A percentile compares a stretch with the other conserved stretches of the same genome.
Evolutionary conservation across 2,113 vertebrate genomes (phyloP).

Genomic region (Nipponia nippon): DNA sequence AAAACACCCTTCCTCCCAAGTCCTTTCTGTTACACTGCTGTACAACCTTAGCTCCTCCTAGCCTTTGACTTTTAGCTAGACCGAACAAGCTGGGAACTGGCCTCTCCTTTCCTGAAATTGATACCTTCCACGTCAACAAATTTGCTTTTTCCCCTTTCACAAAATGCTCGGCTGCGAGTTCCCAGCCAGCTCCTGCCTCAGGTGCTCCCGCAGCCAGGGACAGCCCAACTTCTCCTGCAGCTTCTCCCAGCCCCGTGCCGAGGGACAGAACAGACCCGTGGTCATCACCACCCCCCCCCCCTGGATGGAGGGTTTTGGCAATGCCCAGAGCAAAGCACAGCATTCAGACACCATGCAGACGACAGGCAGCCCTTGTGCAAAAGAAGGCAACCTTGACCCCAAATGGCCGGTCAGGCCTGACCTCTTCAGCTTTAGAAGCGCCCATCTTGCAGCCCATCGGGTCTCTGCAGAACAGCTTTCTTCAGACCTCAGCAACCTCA

Average conservation of each 20-base stretch:
- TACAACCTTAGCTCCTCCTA: not conserved
- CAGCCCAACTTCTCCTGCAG: not conserved
- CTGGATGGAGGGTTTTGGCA: not conserved
- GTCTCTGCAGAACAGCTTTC: not conserved
- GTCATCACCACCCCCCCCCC: accelerated
- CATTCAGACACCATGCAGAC: accelerated
- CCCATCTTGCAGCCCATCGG: too few relatives aligned
- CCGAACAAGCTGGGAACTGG: not conserved
- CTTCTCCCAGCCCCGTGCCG: not conserved
- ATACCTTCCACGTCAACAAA: not conserved
- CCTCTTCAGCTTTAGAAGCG: not conserved
- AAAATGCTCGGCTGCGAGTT: not conserved
- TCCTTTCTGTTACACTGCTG: accelerated
- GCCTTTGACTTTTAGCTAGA: not conserved
- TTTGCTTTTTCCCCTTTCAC: not conserved
- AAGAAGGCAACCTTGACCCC: not conserved
- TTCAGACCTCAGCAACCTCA: not conserved
- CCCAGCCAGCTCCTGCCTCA: not conserved
- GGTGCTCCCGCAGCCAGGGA: accelerated
- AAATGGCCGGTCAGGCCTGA: accelerated
- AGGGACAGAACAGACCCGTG: accelerated
- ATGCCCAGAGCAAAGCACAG: not conserved
- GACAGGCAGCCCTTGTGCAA: accelerated
- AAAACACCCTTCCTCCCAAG: not conserved
- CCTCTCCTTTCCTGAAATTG: not conserved